Base-by-base conservation (phyloP, 2,888 invertebrate species). In the Drosophila meridionalis region DNA sequence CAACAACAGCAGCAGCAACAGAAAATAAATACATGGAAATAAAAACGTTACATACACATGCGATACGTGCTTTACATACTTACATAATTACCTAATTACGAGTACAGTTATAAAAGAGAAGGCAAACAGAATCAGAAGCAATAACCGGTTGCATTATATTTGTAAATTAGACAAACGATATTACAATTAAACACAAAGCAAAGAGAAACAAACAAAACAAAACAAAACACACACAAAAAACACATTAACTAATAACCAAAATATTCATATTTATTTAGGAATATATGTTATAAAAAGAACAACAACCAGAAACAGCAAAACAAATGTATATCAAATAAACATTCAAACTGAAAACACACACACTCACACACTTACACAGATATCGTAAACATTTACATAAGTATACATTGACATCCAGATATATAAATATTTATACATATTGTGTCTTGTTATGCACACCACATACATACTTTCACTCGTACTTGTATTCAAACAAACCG, bases 31-130 rank as follows among this genome's bases (percentile, higher is more conserved):
- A 72, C 14, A 58, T 40, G 42, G n/a, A 30, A 62, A 59, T 64
- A 67, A 63, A 72, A 70, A 53, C 53, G 69, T 65, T 68, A 62
- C 53, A 69, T 57, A 71, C 61, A 73, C 75, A 74, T 81, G 84
- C 75, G 79, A 83, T 73, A 80, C 69, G 80, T 82, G 78, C 83
- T 73, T 81, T 74, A 82, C 73, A 79, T 77, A 79, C 76, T 57
- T 63, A 66, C 50, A 70, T 67, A 55, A 47, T 40, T 70, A 60
- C 56, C 47, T 57, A 70, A 43, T 32, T 63, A 50, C 40, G 40
- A 64, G 32, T 64, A 26, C 32, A 68, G 14, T 43, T 68, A 53
- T 67, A 48, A 30, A 30, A 11, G 26, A 26, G 71, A 30, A 74
- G 30, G 8, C 47, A 45, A 30, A 30, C 57, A 28, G 14, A 58